Percentiles rank a stretch among this genome's conserved stretches.
Evolutionary conservation across 2,113 vertebrate species (phyloP).

Genomic region (Pygoscelis adeliae): DNA sequence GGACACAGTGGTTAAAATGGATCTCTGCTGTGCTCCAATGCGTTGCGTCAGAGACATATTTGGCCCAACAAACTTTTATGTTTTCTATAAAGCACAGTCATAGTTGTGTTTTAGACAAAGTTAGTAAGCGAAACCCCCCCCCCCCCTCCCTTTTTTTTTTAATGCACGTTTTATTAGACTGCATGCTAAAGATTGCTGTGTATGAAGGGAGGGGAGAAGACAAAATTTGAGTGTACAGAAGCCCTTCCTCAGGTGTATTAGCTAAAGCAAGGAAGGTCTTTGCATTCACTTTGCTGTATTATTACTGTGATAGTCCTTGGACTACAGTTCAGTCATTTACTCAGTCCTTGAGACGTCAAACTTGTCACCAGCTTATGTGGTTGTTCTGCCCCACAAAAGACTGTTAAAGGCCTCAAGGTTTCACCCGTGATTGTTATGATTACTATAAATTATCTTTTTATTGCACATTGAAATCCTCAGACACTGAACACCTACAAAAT

Average conservation of each 20-base stretch:
- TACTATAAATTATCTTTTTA: slow-evolving; percentile 57
- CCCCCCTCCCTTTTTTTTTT: no score
- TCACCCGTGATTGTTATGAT: slow-evolving; percentile 8
- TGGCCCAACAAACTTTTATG: background rate
- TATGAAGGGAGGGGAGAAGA: background rate
- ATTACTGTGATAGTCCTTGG: slow-evolving; percentile 17
- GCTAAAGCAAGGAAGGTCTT: background rate
- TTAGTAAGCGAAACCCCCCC: accelerated
- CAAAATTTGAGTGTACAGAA: background rate
- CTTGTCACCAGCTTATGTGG: background rate
- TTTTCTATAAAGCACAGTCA: background rate
- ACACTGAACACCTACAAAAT: background rate
- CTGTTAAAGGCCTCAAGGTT: slow-evolving; percentile 26
- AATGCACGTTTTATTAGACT: no score
- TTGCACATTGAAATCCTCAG: background rate
- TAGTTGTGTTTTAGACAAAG: background rate
- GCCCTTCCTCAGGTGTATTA: background rate
- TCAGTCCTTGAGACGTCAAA: slow-evolving; percentile 8
- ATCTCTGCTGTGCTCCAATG: background rate
- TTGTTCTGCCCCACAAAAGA: background rate
- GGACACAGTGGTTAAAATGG: background rate
- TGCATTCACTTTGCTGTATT: background rate
- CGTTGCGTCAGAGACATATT: accelerated
- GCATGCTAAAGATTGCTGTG: background rate
- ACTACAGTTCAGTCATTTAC: background rate